These are phyloP conservation scores for Darevskia nairensis DNA, from an alignment of 2,797 vertebrate genomes.

Conservation along the genomic window DNA sequence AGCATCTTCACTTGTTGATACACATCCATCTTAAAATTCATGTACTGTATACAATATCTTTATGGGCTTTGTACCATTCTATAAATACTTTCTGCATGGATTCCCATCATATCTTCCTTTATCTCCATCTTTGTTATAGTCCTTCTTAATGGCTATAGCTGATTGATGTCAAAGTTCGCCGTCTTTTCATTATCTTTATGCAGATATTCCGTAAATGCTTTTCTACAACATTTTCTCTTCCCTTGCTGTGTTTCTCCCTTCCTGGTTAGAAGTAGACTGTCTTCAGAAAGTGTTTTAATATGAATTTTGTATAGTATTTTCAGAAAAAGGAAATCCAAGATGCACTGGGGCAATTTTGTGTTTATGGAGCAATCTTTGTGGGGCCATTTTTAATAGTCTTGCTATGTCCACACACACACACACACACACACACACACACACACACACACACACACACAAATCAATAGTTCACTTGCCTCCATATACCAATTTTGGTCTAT, in stretches of 20 bases:
- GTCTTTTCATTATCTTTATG: constrained; percentile 53
- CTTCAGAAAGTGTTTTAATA: background rate
- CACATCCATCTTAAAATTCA: constrained; percentile 39
- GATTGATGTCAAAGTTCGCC: constrained; percentile 52
- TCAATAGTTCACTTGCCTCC: background rate
- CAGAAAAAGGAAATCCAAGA: background rate
- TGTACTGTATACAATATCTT: constrained; percentile 22
- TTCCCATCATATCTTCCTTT: constrained; percentile 43
- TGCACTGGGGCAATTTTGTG: background rate
- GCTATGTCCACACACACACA: too few relatives aligned
- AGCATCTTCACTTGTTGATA: constrained; percentile 30
- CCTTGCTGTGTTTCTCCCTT: background rate
- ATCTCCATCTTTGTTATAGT: constrained; percentile 37
- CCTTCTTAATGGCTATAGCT: constrained; percentile 40
- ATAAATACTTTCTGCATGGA: constrained; percentile 22
- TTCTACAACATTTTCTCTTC: background rate
- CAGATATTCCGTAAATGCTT: constrained; percentile 42
- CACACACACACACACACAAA: background rate
- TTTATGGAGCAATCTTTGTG: background rate
- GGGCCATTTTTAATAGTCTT: background rate
- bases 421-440: background rate
- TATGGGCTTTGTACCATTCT: constrained; percentile 24
- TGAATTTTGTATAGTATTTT: background rate
- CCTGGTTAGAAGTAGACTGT: background rate
- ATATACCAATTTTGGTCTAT: background rate